Evolutionary conservation across 2,113 vertebrate genomes (phyloP).

Genomic region (Malaclemys terrapin): DNA sequence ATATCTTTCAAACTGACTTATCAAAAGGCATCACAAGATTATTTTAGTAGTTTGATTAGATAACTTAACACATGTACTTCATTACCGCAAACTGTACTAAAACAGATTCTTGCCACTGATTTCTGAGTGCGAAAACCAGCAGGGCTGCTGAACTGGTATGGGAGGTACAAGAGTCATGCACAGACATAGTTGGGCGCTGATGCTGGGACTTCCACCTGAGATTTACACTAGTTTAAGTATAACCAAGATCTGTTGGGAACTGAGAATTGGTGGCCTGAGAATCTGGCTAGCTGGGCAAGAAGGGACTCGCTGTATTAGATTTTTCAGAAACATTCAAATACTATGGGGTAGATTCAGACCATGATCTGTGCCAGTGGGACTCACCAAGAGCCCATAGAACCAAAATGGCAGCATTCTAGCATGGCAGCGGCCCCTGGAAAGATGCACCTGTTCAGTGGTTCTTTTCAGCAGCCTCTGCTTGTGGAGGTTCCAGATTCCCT

Average conservation of each 20-base stretch:
- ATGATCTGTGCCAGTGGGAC: not conserved
- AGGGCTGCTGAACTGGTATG: not conserved
- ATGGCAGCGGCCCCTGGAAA: not conserved
- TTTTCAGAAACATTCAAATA: not conserved
- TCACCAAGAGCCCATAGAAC: not conserved
- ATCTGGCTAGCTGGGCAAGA: not conserved
- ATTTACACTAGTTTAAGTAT: not conserved
- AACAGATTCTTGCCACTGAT: not conserved
- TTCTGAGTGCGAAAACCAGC: not conserved
- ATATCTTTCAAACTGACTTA: not conserved
- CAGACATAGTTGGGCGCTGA: not conserved
- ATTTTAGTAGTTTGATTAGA: not conserved
- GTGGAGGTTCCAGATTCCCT: not conserved
- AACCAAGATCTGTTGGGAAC: not conserved
- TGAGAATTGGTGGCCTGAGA: not conserved
- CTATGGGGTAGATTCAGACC: not conserved
- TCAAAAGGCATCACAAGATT: not conserved
- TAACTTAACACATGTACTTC: not conserved
- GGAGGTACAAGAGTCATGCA: not conserved
- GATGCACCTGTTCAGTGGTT: not conserved
- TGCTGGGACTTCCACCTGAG: not conserved
- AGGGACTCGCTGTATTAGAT: not conserved
- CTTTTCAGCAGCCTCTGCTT: not conserved
- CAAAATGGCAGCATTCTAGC: not conserved
- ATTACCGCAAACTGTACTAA: not conserved